Evolutionary conservation across 2,797 vertebrate species (phyloP).

Genomic region (Enteromius treurensis): DNA sequence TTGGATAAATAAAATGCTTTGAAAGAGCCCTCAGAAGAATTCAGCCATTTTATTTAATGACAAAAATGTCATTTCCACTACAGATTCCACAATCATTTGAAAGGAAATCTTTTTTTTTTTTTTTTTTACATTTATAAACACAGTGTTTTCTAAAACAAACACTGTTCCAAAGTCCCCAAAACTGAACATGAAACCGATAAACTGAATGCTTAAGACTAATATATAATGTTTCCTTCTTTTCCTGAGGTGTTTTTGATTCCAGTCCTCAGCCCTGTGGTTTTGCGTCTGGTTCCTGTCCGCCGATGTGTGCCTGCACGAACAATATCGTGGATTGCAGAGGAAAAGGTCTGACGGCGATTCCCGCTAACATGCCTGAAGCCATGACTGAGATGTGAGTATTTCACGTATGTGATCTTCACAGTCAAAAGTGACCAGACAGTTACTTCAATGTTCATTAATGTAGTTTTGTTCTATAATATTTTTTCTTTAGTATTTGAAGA

Average conservation of each 20-base stretch:
- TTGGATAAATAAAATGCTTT: background rate
- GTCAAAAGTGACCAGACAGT: no score
- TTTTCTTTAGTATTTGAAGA: no score
- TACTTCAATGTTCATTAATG: no score
- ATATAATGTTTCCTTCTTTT: background rate
- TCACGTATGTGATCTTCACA: background rate
- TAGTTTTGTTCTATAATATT: no score
- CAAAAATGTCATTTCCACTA: background rate
- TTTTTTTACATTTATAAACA: no score
- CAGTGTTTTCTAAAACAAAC: background rate
- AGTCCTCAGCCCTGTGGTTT: slow-evolving; percentile 84
- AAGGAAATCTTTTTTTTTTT: no score
- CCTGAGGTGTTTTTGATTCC: slow-evolving; percentile 82
- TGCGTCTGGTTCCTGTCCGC: slow-evolving; percentile 91
- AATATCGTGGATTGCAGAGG: slow-evolving; percentile 97
- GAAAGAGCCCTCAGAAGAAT: background rate
- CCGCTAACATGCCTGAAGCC: slow-evolving; percentile 93
- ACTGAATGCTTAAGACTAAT: background rate
- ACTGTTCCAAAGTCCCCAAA: background rate
- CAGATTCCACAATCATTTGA: background rate
- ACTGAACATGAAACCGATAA: background rate
- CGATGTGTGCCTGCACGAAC: slow-evolving; percentile 95
- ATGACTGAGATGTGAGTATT: slow-evolving; percentile 97
- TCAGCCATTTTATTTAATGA: background rate
- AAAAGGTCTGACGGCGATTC: slow-evolving; percentile 95